A percentile compares a stretch with the other conserved stretches of the same genome.
Evolutionary conservation across 2,888 invertebrate species (phyloP).

Genomic region (Notocelia uddmanniana): DNA sequence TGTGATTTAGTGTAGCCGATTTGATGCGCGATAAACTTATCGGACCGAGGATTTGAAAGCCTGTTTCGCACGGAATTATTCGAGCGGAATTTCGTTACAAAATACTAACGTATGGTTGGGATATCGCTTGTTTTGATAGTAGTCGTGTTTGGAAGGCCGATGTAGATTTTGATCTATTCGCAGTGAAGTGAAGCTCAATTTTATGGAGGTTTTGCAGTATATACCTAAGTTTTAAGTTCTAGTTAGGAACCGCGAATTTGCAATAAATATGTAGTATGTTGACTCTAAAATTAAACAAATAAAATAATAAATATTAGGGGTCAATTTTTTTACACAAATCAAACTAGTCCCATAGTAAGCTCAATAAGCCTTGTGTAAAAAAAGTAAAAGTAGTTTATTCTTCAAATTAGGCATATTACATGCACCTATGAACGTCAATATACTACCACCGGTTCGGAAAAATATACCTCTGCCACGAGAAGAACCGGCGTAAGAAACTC

Average conservation of each 20-base stretch:
- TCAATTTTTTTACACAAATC: too few species aligned
- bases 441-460: too few species aligned
- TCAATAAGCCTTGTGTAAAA: too few species aligned
- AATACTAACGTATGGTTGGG: slow-evolving; percentile 31
- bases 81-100: slow-evolving; percentile 49
- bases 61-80: slow-evolving; percentile 49
- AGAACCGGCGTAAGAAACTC: too few species aligned
- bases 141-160: background rate
- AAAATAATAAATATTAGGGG: too few species aligned
- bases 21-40: slow-evolving; percentile 80
- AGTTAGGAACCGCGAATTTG: background rate
- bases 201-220: background rate
- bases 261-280: too few species aligned
- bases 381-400: too few species aligned
- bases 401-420: too few species aligned
- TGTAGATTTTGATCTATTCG: background rate
- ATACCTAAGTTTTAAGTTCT: background rate
- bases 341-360: too few species aligned
- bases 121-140: slow-evolving; percentile 15
- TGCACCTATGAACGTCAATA: too few species aligned
- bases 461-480: too few species aligned
- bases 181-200: background rate
- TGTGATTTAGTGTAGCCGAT: slow-evolving; percentile 77
- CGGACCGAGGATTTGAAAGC: slow-evolving; percentile 59
- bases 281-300: too few species aligned